Evolutionary conservation across 2,888 invertebrate genomes (phyloP).

Genomic region (Ormia ochracea): DNA sequence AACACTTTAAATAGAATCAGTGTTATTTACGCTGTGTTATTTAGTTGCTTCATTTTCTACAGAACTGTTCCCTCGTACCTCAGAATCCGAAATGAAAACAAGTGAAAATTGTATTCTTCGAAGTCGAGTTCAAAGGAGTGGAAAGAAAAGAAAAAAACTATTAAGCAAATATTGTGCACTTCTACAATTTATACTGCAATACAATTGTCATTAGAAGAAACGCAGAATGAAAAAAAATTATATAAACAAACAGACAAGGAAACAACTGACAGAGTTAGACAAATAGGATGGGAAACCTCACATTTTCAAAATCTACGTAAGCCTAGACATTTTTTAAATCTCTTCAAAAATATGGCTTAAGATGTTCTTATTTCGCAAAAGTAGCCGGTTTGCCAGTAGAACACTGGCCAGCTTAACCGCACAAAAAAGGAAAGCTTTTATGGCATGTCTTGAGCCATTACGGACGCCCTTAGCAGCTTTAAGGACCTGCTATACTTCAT

Average conservation of each 20-base stretch:
- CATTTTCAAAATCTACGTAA: too few relatives aligned
- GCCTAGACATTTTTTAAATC: too few relatives aligned
- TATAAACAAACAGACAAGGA: background rate
- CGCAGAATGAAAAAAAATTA: background rate
- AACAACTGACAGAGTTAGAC: background rate
- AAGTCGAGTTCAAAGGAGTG: slow-evolving; percentile 59
- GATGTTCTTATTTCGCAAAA: too few relatives aligned
- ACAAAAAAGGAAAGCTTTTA: too few relatives aligned
- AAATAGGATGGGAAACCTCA: background rate
- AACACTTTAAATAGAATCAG: background rate
- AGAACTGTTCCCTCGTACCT: background rate
- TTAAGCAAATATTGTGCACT: slow-evolving; percentile 74
- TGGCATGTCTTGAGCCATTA: too few relatives aligned
- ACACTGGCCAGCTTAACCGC: too few relatives aligned
- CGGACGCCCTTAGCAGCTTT: too few relatives aligned
- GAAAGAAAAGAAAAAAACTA: slow-evolving; percentile 23
- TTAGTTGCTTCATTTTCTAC: background rate
- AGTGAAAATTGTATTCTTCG: background rate
- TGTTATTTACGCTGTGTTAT: background rate
- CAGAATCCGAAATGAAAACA: background rate
- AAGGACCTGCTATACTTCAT: too few relatives aligned
- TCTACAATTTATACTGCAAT: slow-evolving; percentile 75
- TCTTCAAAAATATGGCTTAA: too few relatives aligned
- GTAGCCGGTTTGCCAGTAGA: too few relatives aligned
- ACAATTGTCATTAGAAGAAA: slow-evolving; percentile 74